Conservation (phyloP, 2,797 vertebrate genomes). For the Hozukius guyotensis region DNA sequence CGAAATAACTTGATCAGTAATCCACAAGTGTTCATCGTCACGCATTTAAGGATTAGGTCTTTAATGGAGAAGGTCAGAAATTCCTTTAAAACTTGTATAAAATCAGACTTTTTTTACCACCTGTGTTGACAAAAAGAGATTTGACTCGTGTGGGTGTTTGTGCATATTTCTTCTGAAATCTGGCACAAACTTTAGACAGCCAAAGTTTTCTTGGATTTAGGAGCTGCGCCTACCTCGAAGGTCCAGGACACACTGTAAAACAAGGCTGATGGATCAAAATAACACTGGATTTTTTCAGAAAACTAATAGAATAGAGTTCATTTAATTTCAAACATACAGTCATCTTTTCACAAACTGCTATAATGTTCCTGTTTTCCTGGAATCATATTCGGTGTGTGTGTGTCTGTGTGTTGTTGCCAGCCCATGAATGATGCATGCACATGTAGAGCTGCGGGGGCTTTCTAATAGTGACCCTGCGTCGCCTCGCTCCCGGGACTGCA, state of each 20-base stretch:
- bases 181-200: conserved; percentile 22
- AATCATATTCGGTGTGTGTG: not conserved
- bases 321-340: not conserved
- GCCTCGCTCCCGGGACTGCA: conserved; percentile 28
- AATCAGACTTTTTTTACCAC: conserved; percentile 24
- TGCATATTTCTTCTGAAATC: conserved; percentile 36
- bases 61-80: not conserved
- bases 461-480: conserved; percentile 42
- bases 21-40: not conserved
- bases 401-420: not conserved
- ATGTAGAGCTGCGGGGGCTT: conserved; percentile 44
- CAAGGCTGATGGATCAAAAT: not conserved
- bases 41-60: not conserved
- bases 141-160: conserved; percentile 14
- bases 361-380: conserved; percentile 10
- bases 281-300: not conserved
- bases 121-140: conserved; percentile 16
- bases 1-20: not conserved
- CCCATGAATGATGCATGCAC: conserved; percentile 65
- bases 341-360: not conserved
- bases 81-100: not conserved
- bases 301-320: not conserved
- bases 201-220: conserved; percentile 26
- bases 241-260: conserved; percentile 10
- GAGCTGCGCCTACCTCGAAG: not conserved